Conservation (phyloP, 2,113 vertebrate species). For the Colinus virginianus region DNA sequence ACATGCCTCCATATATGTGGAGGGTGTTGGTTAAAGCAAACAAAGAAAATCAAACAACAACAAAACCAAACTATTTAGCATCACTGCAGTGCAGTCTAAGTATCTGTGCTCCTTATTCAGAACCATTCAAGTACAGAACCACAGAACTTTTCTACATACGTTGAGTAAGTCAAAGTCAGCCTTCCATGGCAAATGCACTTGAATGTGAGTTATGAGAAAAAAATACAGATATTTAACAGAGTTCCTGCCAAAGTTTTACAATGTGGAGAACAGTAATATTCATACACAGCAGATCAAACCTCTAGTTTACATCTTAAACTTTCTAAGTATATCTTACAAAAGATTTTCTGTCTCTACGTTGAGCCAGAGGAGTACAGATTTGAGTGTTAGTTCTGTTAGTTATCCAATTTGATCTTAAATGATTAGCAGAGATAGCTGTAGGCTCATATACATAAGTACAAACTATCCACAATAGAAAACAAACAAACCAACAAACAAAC, state of each 20-base stretch:
- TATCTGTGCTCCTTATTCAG: neutral
- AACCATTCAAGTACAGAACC: neutral
- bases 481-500: neutral
- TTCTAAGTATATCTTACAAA: neutral
- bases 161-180: neutral
- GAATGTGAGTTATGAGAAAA: neutral
- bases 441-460: neutral
- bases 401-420: neutral
- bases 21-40: neutral
- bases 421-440: neutral
- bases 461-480: neutral
- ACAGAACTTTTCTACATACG: neutral
- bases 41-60: neutral
- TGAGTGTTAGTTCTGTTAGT: neutral
- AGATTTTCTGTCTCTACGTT: neutral
- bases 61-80: neutral
- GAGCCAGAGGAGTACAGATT: neutral
- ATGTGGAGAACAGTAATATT: neutral
- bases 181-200: neutral
- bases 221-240: neutral
- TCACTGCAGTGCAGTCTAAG: neutral
- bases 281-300: fast-evolving
- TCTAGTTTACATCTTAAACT: neutral
- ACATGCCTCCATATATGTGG: neutral
- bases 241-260: neutral